phyloP scores from a whole-genome alignment of 2,113 vertebrate species.

The Myotis davidii region DNA sequence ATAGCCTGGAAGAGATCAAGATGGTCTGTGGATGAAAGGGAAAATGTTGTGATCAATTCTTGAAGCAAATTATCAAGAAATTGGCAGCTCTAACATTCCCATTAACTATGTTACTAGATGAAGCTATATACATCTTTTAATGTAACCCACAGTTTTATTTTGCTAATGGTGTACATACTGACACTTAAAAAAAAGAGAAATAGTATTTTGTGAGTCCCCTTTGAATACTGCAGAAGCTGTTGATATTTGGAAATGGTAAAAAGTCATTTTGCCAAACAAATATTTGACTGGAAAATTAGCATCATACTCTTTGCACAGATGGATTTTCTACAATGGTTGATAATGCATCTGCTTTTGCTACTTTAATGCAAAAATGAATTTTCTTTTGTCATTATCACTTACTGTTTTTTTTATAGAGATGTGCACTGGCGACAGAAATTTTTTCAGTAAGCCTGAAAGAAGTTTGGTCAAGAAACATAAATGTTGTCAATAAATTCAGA shows the following conservation, averaged over 20 bases:
- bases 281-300: not conserved
- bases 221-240: constrained; percentile 19
- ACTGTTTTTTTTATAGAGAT: constrained; percentile 26
- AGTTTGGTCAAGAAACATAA: not conserved
- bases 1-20: not conserved
- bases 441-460: not conserved
- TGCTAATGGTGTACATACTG: not conserved
- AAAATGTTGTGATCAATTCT: not conserved
- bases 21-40: not conserved
- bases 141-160: not conserved
- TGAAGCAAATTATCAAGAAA: not conserved
- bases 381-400: not conserved
- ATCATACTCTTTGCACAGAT: constrained; percentile 27
- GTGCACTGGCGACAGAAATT: not conserved
- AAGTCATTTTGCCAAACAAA: constrained; percentile 44
- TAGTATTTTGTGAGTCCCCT: not conserved
- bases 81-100: not conserved
- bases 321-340: not conserved
- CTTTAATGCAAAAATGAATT: not conserved
- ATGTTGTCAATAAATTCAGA: not conserved
- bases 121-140: not conserved
- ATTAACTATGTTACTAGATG: not conserved
- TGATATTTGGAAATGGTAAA: constrained; percentile 41
- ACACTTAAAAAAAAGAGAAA: constrained; percentile 3
- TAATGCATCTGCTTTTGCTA: constrained; percentile 51